Evolutionary conservation across 2,113 vertebrate species (phyloP).

Genomic region (Dunckerocampus dactyliophorus): DNA sequence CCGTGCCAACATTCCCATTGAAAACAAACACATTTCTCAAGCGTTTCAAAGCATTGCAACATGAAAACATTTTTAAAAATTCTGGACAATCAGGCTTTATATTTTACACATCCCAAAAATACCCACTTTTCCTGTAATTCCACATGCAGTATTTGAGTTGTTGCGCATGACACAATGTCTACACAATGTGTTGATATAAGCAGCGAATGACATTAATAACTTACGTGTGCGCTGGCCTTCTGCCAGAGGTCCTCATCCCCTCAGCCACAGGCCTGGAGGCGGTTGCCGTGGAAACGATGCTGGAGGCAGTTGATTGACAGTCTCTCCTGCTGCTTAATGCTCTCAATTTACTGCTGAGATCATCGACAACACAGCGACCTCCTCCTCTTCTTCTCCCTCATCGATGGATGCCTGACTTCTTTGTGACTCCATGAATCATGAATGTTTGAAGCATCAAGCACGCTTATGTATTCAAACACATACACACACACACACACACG

Average conservation of each 20-base stretch:
- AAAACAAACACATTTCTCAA: too few relatives aligned
- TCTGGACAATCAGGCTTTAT: too few relatives aligned
- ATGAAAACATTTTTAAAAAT: too few relatives aligned
- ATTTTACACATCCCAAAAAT: too few relatives aligned
- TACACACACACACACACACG: not conserved
- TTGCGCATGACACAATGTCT: too few relatives aligned
- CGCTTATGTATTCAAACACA: not conserved
- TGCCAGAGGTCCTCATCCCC: not conserved
- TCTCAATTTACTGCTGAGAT: slow-evolving; percentile 43
- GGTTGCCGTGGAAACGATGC: slow-evolving; percentile 45
- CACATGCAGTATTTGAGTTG: too few relatives aligned
- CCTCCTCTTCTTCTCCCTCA: not conserved
- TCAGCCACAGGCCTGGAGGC: slow-evolving; percentile 40
- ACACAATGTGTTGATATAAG: too few relatives aligned
- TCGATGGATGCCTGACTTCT: not conserved
- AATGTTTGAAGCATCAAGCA: not conserved
- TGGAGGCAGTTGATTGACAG: slow-evolving; percentile 43
- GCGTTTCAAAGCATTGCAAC: too few relatives aligned
- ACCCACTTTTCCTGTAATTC: too few relatives aligned
- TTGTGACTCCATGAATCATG: not conserved
- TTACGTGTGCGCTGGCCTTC: not conserved
- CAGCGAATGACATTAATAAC: too few relatives aligned
- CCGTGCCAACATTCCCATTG: too few relatives aligned
- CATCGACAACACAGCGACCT: slow-evolving; percentile 23
- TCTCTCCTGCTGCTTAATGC: slow-evolving; percentile 47